Evolutionary conservation across 2,113 vertebrate species (phyloP).

Genomic region (Corythoichthys haematopterus): DNA sequence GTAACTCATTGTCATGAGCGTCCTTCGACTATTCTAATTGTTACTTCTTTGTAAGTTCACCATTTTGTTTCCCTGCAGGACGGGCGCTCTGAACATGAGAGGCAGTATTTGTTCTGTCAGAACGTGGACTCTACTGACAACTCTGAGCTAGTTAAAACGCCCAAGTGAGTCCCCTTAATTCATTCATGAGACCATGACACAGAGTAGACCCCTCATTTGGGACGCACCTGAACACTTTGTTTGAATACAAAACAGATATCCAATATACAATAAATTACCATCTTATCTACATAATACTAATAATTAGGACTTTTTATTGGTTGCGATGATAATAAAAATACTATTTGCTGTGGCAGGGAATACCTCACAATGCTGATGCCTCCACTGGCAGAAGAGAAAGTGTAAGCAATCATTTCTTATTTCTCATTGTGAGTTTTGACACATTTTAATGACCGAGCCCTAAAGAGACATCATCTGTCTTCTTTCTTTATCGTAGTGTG

Average conservation of each 20-base stretch:
- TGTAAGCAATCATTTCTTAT: slow-evolving; percentile 72
- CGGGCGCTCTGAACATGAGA: slow-evolving; percentile 88
- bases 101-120: slow-evolving; percentile 93
- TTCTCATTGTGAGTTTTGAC: neutral
- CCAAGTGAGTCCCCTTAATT: slow-evolving; percentile 73
- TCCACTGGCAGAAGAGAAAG: slow-evolving; percentile 84
- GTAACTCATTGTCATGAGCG: slow-evolving; percentile 47
- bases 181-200: too few species aligned
- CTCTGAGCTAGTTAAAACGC: slow-evolving; percentile 88
- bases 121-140: slow-evolving; percentile 78
- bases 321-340: neutral
- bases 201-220: too few species aligned
- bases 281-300: too few species aligned
- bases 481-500: slow-evolving; percentile 62
- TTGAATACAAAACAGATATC: too few species aligned
- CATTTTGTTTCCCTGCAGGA: slow-evolving; percentile 68
- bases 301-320: too few species aligned
- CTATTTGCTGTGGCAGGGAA: slow-evolving; percentile 70
- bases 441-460: neutral
- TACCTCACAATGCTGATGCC: slow-evolving; percentile 97
- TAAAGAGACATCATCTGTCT: neutral
- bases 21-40: neutral
- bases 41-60: neutral
- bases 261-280: too few species aligned
- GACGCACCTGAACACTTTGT: too few species aligned